Evolutionary conservation across 2,888 invertebrate genomes (phyloP).

Genomic region (Pollenia griseotomentosa): DNA sequence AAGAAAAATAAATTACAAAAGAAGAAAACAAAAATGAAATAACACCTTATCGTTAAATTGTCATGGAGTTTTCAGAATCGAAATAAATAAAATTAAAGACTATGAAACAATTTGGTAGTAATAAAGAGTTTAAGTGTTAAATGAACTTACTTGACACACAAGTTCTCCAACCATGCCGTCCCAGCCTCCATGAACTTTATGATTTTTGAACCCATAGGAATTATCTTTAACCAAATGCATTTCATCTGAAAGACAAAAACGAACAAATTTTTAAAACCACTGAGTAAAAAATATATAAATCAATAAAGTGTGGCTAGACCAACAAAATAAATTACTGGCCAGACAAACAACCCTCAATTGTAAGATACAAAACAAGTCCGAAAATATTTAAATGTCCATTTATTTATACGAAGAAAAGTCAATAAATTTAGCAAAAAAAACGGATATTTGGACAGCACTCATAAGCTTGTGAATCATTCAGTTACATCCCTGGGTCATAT

Average conservation of each 20-base stretch:
- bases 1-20: conserved; percentile 67
- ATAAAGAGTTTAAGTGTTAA: conserved; percentile 32
- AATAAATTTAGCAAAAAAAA: neutral
- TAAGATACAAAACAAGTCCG: neutral
- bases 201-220: conserved; percentile 92
- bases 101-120: neutral
- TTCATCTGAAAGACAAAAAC: conserved; percentile 87
- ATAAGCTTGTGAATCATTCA: conserved; percentile 33
- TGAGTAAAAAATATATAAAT: conserved; percentile 20
- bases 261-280: conserved; percentile 55
- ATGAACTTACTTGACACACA: conserved; percentile 90
- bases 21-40: conserved; percentile 2
- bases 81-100: conserved; percentile 44
- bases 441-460: neutral
- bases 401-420: conserved; percentile 3
- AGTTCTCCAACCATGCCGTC: conserved; percentile 95
- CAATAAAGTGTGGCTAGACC: conserved; percentile 52
- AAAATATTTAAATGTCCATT: conserved; percentile 62
- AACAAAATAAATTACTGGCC: conserved; percentile 26
- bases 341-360: neutral
- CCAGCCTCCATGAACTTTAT: conserved; percentile 91
- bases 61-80: conserved; percentile 29
- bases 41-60: conserved; percentile 41
- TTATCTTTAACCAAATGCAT: conserved; percentile 93
- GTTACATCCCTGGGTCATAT: neutral